Percentiles rank a stretch among this genome's conserved stretches.
Conservation (phyloP, 92 coral and sea anemone species). For the Isaurus tuberculatus region DNA sequence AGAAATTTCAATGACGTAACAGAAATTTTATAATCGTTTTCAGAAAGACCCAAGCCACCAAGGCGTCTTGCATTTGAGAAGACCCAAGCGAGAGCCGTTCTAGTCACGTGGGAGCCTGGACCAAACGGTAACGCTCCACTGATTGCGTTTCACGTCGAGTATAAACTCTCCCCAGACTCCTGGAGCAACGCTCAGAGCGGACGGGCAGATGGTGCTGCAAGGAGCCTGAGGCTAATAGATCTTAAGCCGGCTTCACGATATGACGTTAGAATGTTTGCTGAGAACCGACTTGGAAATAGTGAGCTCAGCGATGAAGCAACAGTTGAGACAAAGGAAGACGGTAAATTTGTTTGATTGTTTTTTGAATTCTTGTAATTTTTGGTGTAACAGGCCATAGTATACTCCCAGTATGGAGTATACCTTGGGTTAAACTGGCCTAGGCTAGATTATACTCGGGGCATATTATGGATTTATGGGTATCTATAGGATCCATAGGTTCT, state of each 20-base stretch:
- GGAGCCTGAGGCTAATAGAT: constrained; percentile 51
- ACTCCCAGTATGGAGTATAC: neutral
- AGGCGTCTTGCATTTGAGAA: constrained; percentile 50
- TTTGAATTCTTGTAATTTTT: neutral
- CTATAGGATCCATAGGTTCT: no score
- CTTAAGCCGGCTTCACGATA: constrained; percentile 87
- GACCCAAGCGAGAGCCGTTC: constrained; percentile 71
- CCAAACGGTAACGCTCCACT: constrained; percentile 84
- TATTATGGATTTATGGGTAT: no score
- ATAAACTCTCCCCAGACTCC: constrained; percentile 52
- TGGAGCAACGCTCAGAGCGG: constrained; percentile 45
- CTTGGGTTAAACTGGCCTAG: no score
- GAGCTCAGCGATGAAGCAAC: constrained; percentile 55
- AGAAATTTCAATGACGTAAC: no score
- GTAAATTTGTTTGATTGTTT: constrained; percentile 43
- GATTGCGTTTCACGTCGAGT: constrained; percentile 66
- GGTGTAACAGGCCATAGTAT: neutral
- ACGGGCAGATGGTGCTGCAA: constrained; percentile 47
- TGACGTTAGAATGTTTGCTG: constrained; percentile 77
- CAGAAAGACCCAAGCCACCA: constrained; percentile 91
- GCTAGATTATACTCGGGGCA: no score
- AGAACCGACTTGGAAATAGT: constrained; percentile 80
- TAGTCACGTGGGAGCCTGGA: constrained; percentile 74
- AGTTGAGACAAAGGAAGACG: constrained; percentile 73
- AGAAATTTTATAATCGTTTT: neutral